These are phyloP conservation scores for Todus mexicanus DNA, from an alignment of 2,797 vertebrate species.

Conservation along the genomic window DNA sequence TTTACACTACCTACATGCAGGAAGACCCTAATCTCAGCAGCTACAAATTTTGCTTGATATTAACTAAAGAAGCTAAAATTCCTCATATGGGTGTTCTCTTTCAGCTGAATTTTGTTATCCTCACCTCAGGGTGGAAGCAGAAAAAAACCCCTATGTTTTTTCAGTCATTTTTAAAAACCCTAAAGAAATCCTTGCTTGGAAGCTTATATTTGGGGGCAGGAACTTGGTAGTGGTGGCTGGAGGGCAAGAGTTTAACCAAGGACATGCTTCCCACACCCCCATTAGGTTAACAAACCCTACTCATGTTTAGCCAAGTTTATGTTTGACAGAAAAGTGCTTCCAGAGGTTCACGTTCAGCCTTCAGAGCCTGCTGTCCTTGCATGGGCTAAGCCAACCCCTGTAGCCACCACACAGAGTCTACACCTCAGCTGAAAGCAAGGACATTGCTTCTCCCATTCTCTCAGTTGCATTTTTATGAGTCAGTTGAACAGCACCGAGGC, in stretches of 20 bases:
- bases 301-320: not conserved
- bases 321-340: not conserved
- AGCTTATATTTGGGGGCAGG: not conserved
- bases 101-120: not conserved
- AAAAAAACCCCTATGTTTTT: not conserved
- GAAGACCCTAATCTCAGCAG: not conserved
- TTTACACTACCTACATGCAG: not conserved
- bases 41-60: not conserved
- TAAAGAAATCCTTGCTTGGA: not conserved
- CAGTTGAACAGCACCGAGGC: not conserved
- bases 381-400: not conserved
- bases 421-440: not conserved
- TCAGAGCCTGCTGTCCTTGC: not conserved
- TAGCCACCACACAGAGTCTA: not conserved
- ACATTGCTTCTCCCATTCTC: not conserved
- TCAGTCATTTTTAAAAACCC: not conserved
- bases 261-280: not conserved
- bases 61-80: not conserved
- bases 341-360: not conserved
- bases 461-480: not conserved
- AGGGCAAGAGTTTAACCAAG: conserved; percentile 29
- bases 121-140: not conserved
- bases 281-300: not conserved
- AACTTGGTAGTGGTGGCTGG: not conserved
- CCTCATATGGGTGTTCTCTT: not conserved